Conservation (phyloP, 2,113 vertebrate species). For the Formicarius rufipectus region DNA sequence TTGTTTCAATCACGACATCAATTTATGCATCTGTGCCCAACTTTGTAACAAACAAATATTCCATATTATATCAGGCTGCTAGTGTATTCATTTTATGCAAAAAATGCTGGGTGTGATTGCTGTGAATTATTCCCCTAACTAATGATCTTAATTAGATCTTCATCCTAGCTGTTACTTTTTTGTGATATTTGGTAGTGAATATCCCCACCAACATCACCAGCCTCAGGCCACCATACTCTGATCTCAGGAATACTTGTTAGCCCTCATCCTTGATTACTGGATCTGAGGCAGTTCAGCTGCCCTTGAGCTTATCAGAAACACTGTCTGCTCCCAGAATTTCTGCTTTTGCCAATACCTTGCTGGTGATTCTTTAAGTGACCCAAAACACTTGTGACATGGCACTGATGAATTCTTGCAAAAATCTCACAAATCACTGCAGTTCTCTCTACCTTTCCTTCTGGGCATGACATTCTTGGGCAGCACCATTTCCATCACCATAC, state of each 20-base stretch:
- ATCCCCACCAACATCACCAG: not conserved
- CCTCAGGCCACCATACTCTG: too few species aligned
- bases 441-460: not conserved
- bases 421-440: not conserved
- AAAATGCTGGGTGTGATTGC: not conserved
- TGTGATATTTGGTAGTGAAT: not conserved
- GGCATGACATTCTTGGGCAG: not conserved
- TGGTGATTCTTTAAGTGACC: not conserved
- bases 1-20: not conserved
- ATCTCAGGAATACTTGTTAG: not conserved
- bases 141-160: not conserved
- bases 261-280: accelerated
- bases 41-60: not conserved
- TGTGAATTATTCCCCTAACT: not conserved
- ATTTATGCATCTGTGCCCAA: not conserved
- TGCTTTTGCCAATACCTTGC: not conserved
- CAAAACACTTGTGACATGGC: accelerated
- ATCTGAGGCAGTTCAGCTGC: not conserved
- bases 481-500: not conserved
- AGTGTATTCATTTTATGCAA: not conserved
- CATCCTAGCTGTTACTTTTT: not conserved
- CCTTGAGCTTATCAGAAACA: not conserved
- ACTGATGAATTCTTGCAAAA: not conserved
- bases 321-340: not conserved
- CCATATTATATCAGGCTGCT: not conserved